Evolutionary conservation across 2,888 invertebrate species (phyloP), one percentile per base, ranked within the genome.

Genomic region (Netelia melanura): DNA sequence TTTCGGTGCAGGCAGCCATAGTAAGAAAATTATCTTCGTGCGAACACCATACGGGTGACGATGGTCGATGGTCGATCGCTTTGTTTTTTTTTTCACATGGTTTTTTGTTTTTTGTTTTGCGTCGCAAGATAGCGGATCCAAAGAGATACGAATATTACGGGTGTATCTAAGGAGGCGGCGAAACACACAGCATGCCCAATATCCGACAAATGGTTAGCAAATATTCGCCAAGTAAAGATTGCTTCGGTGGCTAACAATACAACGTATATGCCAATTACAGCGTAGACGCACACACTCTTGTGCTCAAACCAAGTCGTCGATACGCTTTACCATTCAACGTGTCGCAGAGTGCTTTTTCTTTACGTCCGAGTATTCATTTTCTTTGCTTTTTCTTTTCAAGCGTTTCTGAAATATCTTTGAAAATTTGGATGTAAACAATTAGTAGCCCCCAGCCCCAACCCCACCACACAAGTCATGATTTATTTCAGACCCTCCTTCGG

Each of bases 401-500:
- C 21, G 52, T 48, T 80, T 82, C 86, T 84, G 87, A 86, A 87
- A 84, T 61, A 78, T 54, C 72, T 83, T 84, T 61, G 77, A 82
- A 80, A 84, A 80, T 84, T 76, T 75, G 83, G 85, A 84, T 85
- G 71, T 64, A 87, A 83, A 86, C 17, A 87, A 86, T 88, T 88
- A 88, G 85, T 87, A 84, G 81, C 79, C 83, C 87, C 84, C 86
- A 17, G 54, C 82, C 87, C 88, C 80, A 25, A 62, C 79, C 83
- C 87, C 87, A 83, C 79, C 72, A 84, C 65, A 86, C 71, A 74
- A 86, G 43, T 84, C 71, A 81, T 84, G 81, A 88, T 88, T 88
- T 88, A 87, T 88, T 87, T 14, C 65, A 88, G 81, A 83, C 83
- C 61, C 72, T 43, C 62, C 48, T 21, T 75, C 54, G 67, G 52